These are phyloP conservation scores for Bufo bufo DNA, from an alignment of 2,113 vertebrate species.

Conservation along the genomic window DNA sequence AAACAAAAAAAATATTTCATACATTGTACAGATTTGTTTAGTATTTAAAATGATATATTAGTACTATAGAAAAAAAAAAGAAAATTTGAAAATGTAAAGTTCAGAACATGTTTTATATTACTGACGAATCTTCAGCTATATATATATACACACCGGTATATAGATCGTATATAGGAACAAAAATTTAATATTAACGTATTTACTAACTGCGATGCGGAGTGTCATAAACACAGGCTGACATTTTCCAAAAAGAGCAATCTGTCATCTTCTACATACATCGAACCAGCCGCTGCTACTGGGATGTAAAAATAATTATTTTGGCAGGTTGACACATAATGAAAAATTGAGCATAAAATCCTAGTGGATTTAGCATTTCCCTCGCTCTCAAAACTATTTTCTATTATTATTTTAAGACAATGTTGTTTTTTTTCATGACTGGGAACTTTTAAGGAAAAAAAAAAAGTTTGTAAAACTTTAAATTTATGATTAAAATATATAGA, in stretches of 20 bases:
- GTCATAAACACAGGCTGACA: not conserved
- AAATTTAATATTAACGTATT: not conserved
- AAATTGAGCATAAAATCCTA: slow-evolving; percentile 5
- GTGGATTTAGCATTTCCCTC: not conserved
- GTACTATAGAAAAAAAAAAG: too few species aligned
- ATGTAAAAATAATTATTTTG: slow-evolving; percentile 39
- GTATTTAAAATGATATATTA: too few species aligned
- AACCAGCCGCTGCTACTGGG: not conserved
- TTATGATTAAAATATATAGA: not conserved
- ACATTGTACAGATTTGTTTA: too few species aligned
- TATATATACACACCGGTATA: too few species aligned
- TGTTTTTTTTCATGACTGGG: not conserved
- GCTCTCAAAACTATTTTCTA: not conserved
- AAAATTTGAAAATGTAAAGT: too few species aligned
- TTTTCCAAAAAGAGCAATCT: not conserved
- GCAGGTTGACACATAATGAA: slow-evolving; percentile 18
- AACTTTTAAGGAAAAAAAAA: not conserved
- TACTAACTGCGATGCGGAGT: not conserved
- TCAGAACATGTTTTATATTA: too few species aligned
- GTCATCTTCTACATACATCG: not conserved
- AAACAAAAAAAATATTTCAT: too few species aligned
- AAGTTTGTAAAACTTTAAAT: not conserved
- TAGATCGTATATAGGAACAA: not conserved
- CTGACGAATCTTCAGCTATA: too few species aligned
- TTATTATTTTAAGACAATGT: slow-evolving; percentile 29